phyloP scores from a whole-genome alignment of 1,140 invertebrate species.

The Araneus ventricosus region DNA sequence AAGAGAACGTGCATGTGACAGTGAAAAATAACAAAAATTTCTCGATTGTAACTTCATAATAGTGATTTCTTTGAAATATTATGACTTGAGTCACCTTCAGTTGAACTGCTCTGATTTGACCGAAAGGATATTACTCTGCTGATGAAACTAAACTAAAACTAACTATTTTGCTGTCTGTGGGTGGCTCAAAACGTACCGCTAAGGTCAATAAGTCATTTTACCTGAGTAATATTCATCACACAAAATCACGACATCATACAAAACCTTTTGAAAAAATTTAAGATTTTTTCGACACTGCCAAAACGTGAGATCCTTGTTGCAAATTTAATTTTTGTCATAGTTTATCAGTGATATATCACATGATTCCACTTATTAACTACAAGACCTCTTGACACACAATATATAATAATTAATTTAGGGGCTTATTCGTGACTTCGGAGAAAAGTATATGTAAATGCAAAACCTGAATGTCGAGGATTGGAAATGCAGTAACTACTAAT shows the following conservation, averaged over 20 bases:
- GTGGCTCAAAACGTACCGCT: background rate
- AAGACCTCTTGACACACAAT: background rate
- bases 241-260: background rate
- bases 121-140: no score
- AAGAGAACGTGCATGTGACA: no score
- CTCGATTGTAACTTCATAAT: no score
- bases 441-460: background rate
- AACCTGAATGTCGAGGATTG: background rate
- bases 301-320: background rate
- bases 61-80: no score
- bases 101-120: no score
- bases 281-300: background rate
- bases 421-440: background rate
- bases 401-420: background rate
- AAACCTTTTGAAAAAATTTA: background rate
- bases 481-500: constrained; percentile 3
- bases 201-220: background rate
- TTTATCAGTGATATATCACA: background rate
- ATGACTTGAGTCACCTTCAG: no score
- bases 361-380: background rate
- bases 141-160: background rate
- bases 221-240: background rate
- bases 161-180: background rate
- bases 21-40: no score
- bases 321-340: background rate